Conservation (phyloP, 2,888 invertebrate species). For the Euphydryas editha region DNA sequence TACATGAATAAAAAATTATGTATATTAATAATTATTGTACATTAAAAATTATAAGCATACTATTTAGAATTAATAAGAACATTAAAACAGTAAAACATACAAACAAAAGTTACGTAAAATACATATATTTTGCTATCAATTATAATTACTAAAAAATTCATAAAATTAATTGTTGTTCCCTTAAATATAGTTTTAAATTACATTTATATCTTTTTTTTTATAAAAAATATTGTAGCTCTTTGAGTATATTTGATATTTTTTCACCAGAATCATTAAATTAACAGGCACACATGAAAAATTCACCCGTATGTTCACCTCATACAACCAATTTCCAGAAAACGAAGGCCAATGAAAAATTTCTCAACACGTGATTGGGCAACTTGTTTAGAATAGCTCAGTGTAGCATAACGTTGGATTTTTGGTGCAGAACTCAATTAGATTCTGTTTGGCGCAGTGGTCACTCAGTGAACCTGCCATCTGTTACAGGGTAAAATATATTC, state of each 20-base stretch:
- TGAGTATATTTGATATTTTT: background rate
- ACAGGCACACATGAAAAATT: background rate
- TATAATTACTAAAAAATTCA: no score
- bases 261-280: background rate
- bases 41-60: no score
- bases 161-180: no score
- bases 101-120: no score
- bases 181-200: no score
- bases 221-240: background rate
- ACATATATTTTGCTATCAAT: no score
- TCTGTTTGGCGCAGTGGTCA: constrained; percentile 17
- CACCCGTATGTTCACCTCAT: constrained; percentile 30
- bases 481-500: constrained; percentile 17
- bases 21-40: no score
- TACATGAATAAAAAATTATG: no score
- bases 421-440: constrained; percentile 30
- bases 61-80: no score
- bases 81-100: no score
- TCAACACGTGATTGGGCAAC: constrained; percentile 42
- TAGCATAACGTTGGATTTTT: constrained; percentile 26
- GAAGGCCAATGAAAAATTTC: constrained; percentile 39
- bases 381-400: constrained; percentile 38
- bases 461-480: constrained; percentile 15
- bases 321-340: constrained; percentile 34
- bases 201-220: background rate